These are phyloP conservation scores for Dipus sagitta DNA, from an alignment of 2,797 vertebrate species.

Conservation along the genomic window DNA sequence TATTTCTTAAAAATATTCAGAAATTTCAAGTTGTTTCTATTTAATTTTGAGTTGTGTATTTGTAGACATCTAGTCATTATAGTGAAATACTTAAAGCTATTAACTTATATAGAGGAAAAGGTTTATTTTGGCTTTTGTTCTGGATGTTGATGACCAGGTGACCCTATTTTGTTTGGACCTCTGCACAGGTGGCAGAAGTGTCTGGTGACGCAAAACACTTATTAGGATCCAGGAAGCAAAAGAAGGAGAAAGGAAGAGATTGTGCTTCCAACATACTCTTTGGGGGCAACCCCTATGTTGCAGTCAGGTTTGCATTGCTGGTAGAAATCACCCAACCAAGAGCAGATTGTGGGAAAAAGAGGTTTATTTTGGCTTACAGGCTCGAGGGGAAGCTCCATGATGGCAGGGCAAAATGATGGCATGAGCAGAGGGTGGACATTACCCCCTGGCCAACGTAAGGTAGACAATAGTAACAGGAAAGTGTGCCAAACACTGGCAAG, in stretches of 20 bases:
- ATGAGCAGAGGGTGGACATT: too few species aligned
- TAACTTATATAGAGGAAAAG: not conserved
- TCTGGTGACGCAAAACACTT: not conserved
- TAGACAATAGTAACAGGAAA: too few species aligned
- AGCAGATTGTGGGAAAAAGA: too few species aligned
- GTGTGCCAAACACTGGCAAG: too few species aligned
- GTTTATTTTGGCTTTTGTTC: not conserved
- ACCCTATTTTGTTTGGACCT: not conserved
- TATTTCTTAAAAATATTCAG: not conserved
- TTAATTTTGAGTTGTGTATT: slow-evolving; percentile 11
- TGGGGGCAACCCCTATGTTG: not conserved
- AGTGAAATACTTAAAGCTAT: not conserved
- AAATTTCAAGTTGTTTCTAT: slow-evolving; percentile 4
- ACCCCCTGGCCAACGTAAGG: too few species aligned
- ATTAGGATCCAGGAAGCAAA: not conserved
- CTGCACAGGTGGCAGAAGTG: not conserved
- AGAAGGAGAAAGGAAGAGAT: not conserved
- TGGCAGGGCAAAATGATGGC: too few species aligned
- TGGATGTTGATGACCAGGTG: not conserved
- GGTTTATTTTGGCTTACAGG: too few species aligned
- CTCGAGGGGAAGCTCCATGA: too few species aligned
- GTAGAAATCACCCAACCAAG: too few species aligned
- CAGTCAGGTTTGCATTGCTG: too few species aligned
- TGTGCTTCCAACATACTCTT: not conserved
- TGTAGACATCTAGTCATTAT: not conserved